Evolutionary conservation across 2,113 vertebrate species (phyloP).

Genomic region (Oryzias woworae): DNA sequence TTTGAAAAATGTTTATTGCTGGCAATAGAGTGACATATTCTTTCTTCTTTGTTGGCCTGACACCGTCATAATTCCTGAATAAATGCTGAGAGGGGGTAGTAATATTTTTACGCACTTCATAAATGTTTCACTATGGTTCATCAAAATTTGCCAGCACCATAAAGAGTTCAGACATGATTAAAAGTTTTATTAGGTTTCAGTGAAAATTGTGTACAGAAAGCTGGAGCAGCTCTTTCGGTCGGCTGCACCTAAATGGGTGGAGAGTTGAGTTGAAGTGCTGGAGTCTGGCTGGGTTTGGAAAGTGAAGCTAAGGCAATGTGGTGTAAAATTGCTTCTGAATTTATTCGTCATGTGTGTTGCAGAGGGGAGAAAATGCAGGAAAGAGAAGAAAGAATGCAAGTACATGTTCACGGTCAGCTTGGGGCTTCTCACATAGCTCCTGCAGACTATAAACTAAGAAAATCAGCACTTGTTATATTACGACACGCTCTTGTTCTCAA

Average conservation of each 20-base stretch:
- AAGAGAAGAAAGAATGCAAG: background rate
- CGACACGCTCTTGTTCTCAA: no score
- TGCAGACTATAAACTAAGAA: no score
- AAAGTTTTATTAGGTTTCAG: slow-evolving; percentile 45
- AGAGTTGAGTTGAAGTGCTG: slow-evolving; percentile 36
- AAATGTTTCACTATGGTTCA: slow-evolving; percentile 39
- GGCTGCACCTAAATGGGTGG: slow-evolving; percentile 53
- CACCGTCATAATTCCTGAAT: slow-evolving; percentile 21
- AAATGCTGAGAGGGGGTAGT: slow-evolving; percentile 17
- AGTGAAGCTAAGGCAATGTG: slow-evolving; percentile 58
- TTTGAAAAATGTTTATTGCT: slow-evolving; percentile 21
- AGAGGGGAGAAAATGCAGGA: slow-evolving; percentile 24
- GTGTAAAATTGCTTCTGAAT: slow-evolving; percentile 72
- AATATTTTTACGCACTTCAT: slow-evolving; percentile 43
- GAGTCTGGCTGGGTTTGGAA: slow-evolving; percentile 38
- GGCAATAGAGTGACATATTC: slow-evolving; percentile 13
- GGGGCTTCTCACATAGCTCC: background rate
- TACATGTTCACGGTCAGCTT: background rate
- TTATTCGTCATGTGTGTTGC: slow-evolving; percentile 52
- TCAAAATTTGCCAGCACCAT: slow-evolving; percentile 42
- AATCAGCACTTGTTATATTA: no score
- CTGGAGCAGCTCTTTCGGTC: slow-evolving; percentile 46
- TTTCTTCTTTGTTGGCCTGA: slow-evolving; percentile 10
- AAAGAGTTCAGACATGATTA: slow-evolving; percentile 53
- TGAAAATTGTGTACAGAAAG: slow-evolving; percentile 13